Evolutionary conservation across 1,140 invertebrate genomes (phyloP), one percentile per base, ranked within the genome.

Genomic region (Macrobrachium nipponense): DNA sequence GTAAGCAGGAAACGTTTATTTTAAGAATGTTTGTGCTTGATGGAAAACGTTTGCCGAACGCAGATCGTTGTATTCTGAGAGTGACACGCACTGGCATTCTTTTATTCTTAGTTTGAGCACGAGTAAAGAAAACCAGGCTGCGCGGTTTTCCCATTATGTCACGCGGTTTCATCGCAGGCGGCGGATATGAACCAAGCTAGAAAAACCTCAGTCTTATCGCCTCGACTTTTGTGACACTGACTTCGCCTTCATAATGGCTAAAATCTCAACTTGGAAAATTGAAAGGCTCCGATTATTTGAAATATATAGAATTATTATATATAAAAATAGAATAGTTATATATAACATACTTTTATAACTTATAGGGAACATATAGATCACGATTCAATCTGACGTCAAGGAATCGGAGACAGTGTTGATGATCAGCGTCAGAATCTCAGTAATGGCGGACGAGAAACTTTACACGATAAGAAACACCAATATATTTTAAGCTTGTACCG

Each of bases 401-500:
- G 4, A 70, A 17, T 75, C 78, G 85, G 61, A 86, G 27, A 51
- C 17, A 76, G 85, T 86, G 85, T 86, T 86, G 84, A 73, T 80
- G 85, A 86, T 80, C 70, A 86, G 85, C 85, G 85, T 86, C 85
- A 86, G 85, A 86, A 80, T 80, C 85, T 80, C 78, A 86, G 85
- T 86, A 86, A 86, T 86, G 85, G 85, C 85, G 85, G 85, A 75
- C 44, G 64, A 59, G 59, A 17, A 70, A 70, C 68, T 73, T 75
- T 43, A 23, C 70, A 81, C 78, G 85, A 86, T 86, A 86, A 86
- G 85, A 81, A 86, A 64, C 85, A 80, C 62, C 70, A 51, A 58
- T 62, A 51, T 72, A 85, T 85, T 85, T 79, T 85, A 85, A 85
- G 75, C 66, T 77, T 59, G 78, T 70, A 79, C 64, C 64, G 23